phyloP scores from a whole-genome alignment of 2,888 invertebrate species.

The Cantharis flavilabris region DNA sequence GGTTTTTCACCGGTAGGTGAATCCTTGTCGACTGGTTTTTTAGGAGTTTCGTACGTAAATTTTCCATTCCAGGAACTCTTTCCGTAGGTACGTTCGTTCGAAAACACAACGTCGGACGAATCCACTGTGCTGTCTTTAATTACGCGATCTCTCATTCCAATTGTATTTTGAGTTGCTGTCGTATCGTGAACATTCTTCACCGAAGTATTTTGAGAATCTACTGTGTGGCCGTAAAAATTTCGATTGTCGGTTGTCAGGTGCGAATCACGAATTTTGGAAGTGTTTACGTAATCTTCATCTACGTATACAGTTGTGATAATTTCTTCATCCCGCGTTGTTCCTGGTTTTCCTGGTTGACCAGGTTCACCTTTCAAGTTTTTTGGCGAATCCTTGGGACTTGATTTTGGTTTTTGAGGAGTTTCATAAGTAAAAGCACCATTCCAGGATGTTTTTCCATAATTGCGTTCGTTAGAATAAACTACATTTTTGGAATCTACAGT shows the following conservation, averaged over 20 bases:
- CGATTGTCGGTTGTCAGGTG: slow-evolving; percentile 33
- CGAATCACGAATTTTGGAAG: slow-evolving; percentile 39
- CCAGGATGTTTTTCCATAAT: slow-evolving; percentile 55
- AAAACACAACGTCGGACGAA: slow-evolving; percentile 43
- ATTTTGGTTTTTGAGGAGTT: slow-evolving; percentile 21
- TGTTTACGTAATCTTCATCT: slow-evolving; percentile 46
- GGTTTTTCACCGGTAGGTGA: slow-evolving; percentile 44
- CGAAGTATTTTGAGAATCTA: slow-evolving; percentile 44
- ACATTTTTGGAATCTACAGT: slow-evolving; percentile 54
- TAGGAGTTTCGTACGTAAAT: slow-evolving; percentile 39
- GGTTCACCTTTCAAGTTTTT: not conserved
- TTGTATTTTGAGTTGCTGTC: slow-evolving; percentile 51
- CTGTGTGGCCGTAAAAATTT: slow-evolving; percentile 37
- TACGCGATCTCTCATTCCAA: slow-evolving; percentile 54
- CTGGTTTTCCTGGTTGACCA: not conserved
- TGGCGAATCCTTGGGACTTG: not conserved
- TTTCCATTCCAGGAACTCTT: slow-evolving; percentile 55
- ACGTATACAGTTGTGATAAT: slow-evolving; percentile 16
- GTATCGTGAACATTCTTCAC: slow-evolving; percentile 51
- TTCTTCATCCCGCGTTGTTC: not conserved
- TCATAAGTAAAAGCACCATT: slow-evolving; percentile 53
- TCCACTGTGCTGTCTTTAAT: slow-evolving; percentile 53
- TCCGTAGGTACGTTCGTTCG: slow-evolving; percentile 52
- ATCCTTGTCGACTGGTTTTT: slow-evolving; percentile 3
- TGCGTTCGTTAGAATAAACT: slow-evolving; percentile 52